Evolutionary conservation across 2,888 invertebrate species (phyloP).

Genomic region (Masnerella sp.): DNA sequence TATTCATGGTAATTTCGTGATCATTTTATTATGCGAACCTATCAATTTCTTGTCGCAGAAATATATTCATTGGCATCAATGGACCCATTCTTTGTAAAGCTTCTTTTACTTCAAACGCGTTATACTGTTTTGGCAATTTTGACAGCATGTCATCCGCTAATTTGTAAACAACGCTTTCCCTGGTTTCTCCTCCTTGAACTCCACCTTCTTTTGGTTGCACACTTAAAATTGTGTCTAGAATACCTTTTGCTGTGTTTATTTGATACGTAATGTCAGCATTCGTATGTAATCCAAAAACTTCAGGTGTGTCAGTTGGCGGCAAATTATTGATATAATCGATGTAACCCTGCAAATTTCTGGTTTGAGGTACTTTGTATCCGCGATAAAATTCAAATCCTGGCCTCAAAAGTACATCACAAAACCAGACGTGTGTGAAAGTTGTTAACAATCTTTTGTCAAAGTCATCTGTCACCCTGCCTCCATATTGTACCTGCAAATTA

Average conservation of each 20-base stretch:
- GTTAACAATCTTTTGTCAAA: constrained; percentile 95
- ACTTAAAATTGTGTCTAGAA: constrained; percentile 94
- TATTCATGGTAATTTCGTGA: too few relatives aligned
- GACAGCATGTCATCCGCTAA: constrained; percentile 95
- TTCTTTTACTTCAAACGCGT: constrained; percentile 93
- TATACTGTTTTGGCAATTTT: constrained; percentile 91
- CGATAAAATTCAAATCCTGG: constrained; percentile 96
- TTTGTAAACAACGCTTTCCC: constrained; percentile 94
- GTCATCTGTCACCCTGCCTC: constrained; percentile 97
- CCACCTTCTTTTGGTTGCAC: constrained; percentile 99
- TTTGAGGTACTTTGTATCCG: constrained; percentile 93
- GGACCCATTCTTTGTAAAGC: constrained; percentile 94
- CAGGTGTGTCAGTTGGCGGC: constrained; percentile 92
- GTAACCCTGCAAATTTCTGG: constrained; percentile 88
- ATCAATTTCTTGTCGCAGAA: constrained; percentile 86
- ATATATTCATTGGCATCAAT: constrained; percentile 96
- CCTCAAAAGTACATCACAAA: constrained; percentile 91
- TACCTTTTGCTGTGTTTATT: constrained; percentile 96
- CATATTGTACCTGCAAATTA: constrained; percentile 81
- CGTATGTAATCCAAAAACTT: constrained; percentile 96
- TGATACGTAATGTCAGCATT: constrained; percentile 99
- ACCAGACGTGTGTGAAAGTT: constrained; percentile 97
- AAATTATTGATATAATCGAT: constrained; percentile 92
- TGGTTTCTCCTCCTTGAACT: constrained; percentile 92
- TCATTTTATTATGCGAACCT: constrained; percentile 61